A percentile compares a stretch with the other conserved stretches of the same genome.
Evolutionary conservation across 1,140 invertebrate species (phyloP).

Genomic region (Oncopeltus fasciatus): DNA sequence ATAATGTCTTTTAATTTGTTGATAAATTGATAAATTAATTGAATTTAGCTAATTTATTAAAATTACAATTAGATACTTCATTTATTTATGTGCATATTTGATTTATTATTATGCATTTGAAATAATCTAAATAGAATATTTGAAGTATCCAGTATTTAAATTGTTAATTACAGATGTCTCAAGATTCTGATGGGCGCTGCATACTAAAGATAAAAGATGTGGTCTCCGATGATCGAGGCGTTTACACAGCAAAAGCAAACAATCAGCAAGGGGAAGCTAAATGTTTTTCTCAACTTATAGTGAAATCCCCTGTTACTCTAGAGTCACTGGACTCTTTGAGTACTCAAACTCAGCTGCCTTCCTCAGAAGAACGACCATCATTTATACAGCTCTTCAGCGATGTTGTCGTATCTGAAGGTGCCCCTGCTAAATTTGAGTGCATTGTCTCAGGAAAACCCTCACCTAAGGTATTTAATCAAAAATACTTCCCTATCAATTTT

Average conservation of each 20-base stretch:
- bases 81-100: too few species aligned
- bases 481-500: too few species aligned
- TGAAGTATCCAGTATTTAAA: too few species aligned
- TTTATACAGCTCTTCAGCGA: constrained; percentile 52
- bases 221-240: constrained; percentile 48
- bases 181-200: constrained; percentile 38
- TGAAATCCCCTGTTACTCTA: constrained; percentile 35
- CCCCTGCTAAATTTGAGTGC: constrained; percentile 52
- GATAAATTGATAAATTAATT: too few species aligned
- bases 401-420: constrained; percentile 35
- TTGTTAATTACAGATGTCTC: constrained; percentile 28
- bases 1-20: too few species aligned
- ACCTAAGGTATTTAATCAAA: constrained; percentile 62
- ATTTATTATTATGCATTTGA: too few species aligned
- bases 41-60: too few species aligned
- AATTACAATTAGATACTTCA: too few species aligned
- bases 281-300: constrained; percentile 61
- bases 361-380: constrained; percentile 41
- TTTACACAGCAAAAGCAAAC: constrained; percentile 58
- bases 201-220: constrained; percentile 42
- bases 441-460: constrained; percentile 51
- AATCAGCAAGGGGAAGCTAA: constrained; percentile 62
- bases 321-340: constrained; percentile 6
- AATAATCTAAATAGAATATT: too few species aligned
- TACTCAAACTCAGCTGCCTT: constrained; percentile 34